These are phyloP conservation scores for Gymnoscelis rufifasciata DNA, from an alignment of 2,888 invertebrate genomes.

Conservation along the genomic window DNA sequence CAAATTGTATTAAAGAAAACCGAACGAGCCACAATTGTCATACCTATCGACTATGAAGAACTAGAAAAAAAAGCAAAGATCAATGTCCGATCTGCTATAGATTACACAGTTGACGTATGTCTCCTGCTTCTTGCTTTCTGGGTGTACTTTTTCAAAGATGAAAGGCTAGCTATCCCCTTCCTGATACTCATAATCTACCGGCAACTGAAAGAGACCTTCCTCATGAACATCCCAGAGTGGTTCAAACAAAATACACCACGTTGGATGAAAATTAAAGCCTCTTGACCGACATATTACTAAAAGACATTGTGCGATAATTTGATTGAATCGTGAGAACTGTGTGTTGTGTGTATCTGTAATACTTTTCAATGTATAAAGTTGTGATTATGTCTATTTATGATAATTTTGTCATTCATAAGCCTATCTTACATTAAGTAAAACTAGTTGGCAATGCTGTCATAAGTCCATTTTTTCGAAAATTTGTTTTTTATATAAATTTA, in stretches of 20 bases:
- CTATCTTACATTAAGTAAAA: slow-evolving; percentile 29
- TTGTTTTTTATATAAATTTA: slow-evolving; percentile 45
- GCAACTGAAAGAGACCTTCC: slow-evolving; percentile 84
- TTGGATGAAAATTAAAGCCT: slow-evolving; percentile 68
- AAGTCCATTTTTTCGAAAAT: slow-evolving; percentile 35
- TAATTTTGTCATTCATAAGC: slow-evolving; percentile 12
- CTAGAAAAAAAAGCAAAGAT: slow-evolving; percentile 81
- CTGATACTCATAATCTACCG: slow-evolving; percentile 87
- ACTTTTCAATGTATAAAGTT: slow-evolving; percentile 49
- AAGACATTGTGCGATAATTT: slow-evolving; percentile 64
- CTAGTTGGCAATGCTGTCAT: slow-evolving; percentile 58
- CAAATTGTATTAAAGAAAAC: slow-evolving; percentile 60
- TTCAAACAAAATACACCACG: slow-evolving; percentile 58
- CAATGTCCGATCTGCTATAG: slow-evolving; percentile 83
- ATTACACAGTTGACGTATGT: slow-evolving; percentile 86
- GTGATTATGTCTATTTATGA: slow-evolving; percentile 32
- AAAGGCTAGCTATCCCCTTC: slow-evolving; percentile 88
- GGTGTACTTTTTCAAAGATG: slow-evolving; percentile 89
- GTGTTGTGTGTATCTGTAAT: slow-evolving; percentile 64
- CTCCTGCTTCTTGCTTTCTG: slow-evolving; percentile 88
- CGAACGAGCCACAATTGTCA: slow-evolving; percentile 68
- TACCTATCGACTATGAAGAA: slow-evolving; percentile 75
- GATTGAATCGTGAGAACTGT: slow-evolving; percentile 60
- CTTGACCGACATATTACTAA: slow-evolving; percentile 67
- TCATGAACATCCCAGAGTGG: slow-evolving; percentile 80